Evolutionary conservation across 1,140 invertebrate species (phyloP).

Genomic region (Caerostris darwini): DNA sequence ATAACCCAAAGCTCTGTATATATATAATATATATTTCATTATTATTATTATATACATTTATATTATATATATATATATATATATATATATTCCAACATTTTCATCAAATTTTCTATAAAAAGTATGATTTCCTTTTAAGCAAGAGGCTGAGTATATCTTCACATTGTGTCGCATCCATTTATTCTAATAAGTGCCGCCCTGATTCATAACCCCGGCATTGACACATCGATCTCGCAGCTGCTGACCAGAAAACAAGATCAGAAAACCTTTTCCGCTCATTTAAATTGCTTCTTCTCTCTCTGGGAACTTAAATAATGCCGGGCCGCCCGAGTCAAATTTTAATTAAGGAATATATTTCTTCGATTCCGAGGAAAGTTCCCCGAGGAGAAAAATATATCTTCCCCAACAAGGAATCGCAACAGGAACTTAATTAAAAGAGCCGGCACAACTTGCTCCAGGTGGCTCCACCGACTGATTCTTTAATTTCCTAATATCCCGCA

Average conservation of each 20-base stretch:
- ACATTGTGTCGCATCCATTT: too few relatives aligned
- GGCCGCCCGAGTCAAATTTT: constrained; percentile 26
- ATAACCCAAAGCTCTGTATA: too few relatives aligned
- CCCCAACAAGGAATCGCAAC: constrained; percentile 35
- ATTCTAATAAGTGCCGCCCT: background rate
- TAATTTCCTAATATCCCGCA: constrained; percentile 60
- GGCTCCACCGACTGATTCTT: constrained; percentile 36
- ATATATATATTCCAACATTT: too few relatives aligned
- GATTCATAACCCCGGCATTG: background rate
- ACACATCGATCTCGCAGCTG: background rate
- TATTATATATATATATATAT: too few relatives aligned
- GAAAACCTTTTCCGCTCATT: background rate
- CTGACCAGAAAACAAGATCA: background rate
- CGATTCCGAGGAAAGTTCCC: constrained; percentile 12
- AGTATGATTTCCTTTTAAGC: too few relatives aligned
- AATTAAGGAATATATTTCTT: constrained; percentile 61
- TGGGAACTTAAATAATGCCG: background rate
- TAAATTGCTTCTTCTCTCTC: background rate
- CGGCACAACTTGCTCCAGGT: background rate
- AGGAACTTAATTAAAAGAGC: constrained; percentile 64
- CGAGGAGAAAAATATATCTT: background rate
- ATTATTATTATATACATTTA: too few relatives aligned
- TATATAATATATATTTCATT: too few relatives aligned
- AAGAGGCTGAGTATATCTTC: too few relatives aligned
- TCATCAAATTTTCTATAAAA: too few relatives aligned